Base-by-base conservation (phyloP, 2,888 invertebrate genomes). In the Parnassius smintheus region DNA sequence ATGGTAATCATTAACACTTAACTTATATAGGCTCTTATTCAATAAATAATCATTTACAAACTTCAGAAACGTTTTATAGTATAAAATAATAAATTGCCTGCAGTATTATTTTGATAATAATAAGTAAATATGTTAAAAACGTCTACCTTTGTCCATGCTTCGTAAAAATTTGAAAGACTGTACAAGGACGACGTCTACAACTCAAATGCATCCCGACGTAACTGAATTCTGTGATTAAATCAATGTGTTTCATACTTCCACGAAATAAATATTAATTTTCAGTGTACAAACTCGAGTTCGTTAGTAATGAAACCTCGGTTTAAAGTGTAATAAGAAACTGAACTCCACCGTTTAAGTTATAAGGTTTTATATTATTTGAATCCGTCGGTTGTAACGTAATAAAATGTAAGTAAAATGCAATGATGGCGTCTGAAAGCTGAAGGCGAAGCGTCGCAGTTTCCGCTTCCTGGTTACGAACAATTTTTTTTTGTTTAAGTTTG, bases 371-470 rank as follows among this genome's bases (percentile, higher is more conserved):
- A 53, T 60, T 25, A 57, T 49, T 57, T 45, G 49, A 57, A 56
- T 48, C 13, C 52, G 42, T 50, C 13, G 42, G 56, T 42, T 59
- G 25, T 49, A 10, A 41, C 25, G 12, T 56, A 13, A 45, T 56
- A 50, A 48, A 55, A 59, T 48, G 52, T 46, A 56, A 52, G 60
- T 80, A 77, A 81, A 79, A 81, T 81, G 82, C 83, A 82, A 81
- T 83, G 82, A 84, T 82, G 78, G 78, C 78, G 81, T 75, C 83
- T 85, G 81, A 83, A 86, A 83, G 77, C 83, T 83, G 80, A 81
- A 83, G 81, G 78, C 78, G 80, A 78, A 81, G 78, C 80, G 76
- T 9, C 49, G 49, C 49, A 13, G 77, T 85, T 82, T 77, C 81
- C 80, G 80, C 75, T 83, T 85, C 76, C 79, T 76, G 76, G 75